Conservation (phyloP, 2,113 vertebrate genomes). For the Sceloporus tristichus region DNA sequence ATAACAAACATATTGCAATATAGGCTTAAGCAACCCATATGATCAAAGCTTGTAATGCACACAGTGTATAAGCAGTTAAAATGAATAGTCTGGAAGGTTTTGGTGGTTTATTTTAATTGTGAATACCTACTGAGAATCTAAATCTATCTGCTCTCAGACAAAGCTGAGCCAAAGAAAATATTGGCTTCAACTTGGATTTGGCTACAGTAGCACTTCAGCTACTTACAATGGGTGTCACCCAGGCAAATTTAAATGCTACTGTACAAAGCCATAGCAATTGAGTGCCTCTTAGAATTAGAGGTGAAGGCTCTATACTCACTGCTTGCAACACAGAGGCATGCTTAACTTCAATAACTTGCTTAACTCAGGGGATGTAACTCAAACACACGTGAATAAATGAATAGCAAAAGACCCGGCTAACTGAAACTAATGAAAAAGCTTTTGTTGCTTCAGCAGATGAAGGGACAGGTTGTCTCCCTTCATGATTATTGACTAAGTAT, state of each 20-base stretch:
- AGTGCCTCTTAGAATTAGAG: neutral
- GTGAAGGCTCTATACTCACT: neutral
- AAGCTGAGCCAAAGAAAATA: neutral
- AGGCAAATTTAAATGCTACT: neutral
- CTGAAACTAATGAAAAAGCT: neutral
- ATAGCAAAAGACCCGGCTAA: neutral
- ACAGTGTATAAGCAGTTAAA: neutral
- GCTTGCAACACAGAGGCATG: neutral
- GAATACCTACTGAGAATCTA: neutral
- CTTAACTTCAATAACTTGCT: slow-evolving; percentile 28
- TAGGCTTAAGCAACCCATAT: neutral
- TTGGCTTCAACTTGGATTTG: neutral
- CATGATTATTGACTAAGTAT: slow-evolving; percentile 22
- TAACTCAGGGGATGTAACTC: neutral
- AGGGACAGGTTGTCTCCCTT: slow-evolving; percentile 18
- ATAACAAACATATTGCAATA: neutral
- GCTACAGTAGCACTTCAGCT: neutral
- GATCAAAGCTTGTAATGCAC: neutral
- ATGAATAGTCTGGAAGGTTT: neutral
- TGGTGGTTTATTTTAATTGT: neutral
- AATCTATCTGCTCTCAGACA: neutral
- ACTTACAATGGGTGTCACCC: neutral
- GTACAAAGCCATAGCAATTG: slow-evolving; percentile 5
- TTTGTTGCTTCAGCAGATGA: slow-evolving; percentile 11
- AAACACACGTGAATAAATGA: neutral